phyloP scores from a whole-genome alignment of 2,888 invertebrate species.

The Ormia ochracea region DNA sequence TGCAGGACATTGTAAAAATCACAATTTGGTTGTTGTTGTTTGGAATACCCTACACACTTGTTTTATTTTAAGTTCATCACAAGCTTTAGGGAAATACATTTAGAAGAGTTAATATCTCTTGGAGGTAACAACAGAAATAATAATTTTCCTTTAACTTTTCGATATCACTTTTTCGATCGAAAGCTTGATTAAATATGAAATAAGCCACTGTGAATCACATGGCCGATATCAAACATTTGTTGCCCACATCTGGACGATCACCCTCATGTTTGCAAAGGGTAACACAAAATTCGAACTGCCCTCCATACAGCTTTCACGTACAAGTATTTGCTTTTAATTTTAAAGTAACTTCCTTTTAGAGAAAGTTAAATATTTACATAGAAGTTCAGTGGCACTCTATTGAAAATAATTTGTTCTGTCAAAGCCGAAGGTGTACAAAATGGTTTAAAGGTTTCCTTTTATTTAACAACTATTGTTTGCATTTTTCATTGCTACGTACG shows the following conservation, averaged over 20 bases:
- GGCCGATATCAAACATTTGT: too few relatives aligned
- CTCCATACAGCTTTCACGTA: too few relatives aligned
- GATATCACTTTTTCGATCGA: too few relatives aligned
- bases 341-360: background rate
- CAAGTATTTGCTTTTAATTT: background rate
- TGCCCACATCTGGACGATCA: background rate
- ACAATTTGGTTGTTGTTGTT: background rate
- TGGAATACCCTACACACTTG: background rate
- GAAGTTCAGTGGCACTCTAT: constrained; percentile 74
- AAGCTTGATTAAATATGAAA: too few relatives aligned
- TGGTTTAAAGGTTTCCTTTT: background rate
- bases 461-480: too few relatives aligned
- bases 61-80: background rate
- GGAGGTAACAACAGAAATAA: too few relatives aligned
- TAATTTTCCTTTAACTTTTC: too few relatives aligned
- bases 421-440: background rate
- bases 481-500: too few relatives aligned
- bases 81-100: too few relatives aligned
- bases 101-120: too few relatives aligned
- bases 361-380: constrained; percentile 72
- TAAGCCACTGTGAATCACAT: too few relatives aligned
- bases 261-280: background rate
- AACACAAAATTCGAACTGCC: background rate
- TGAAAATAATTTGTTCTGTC: constrained; percentile 2
- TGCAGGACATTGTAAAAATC: background rate